Evolutionary conservation across 1,140 invertebrate genomes (phyloP), one percentile per base, ranked within the genome.

Genomic region (Bombus cullumanus): DNA sequence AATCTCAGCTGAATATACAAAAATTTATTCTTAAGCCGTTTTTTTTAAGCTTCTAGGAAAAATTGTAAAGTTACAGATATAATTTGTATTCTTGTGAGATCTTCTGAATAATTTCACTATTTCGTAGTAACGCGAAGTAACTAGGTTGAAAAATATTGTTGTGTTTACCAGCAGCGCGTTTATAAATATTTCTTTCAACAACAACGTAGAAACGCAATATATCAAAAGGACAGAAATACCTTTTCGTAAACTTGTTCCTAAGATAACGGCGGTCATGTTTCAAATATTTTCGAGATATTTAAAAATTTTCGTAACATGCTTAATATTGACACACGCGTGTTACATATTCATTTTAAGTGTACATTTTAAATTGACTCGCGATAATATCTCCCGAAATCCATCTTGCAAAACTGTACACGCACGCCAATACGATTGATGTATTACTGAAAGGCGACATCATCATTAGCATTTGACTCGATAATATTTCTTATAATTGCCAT

Each of bases 361-460:
- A 47, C 4, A 28, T 5, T 76, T 15, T 22, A 77, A 83, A 57
- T 83, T 77, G 34, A 57, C 64, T 12, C n/a, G 39, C 34, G 62
- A 41, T 57, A 77, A 83, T 77, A 77, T 83, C 74, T 59, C 12
- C 4, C 39, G 43, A 47, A 53, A 34, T 83, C 64, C 43, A 68
- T 57, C 62, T 31, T 4, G 34, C 41, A 78, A 77, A 69, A 57
- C 22, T 57, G 37, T 34, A n/a, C 71, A 43, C 81, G 39, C 25
- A 39, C 8, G 28, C 0, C 43, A 15, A 6, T n/a, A 57, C 34
- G 81, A 83, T 78, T 83, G 81, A 83, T 83, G 57, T 68, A 83
- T 78, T 34, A 74, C 43, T 69, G 74, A 83, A 77, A 83, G 74
- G 47, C 73, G 53, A 83, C 81, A 68, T 83, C 74, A 78, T 69